These are phyloP conservation scores for Didymodactylos carnosus DNA, from an alignment of 2,888 invertebrate species.

Conservation along the genomic window DNA sequence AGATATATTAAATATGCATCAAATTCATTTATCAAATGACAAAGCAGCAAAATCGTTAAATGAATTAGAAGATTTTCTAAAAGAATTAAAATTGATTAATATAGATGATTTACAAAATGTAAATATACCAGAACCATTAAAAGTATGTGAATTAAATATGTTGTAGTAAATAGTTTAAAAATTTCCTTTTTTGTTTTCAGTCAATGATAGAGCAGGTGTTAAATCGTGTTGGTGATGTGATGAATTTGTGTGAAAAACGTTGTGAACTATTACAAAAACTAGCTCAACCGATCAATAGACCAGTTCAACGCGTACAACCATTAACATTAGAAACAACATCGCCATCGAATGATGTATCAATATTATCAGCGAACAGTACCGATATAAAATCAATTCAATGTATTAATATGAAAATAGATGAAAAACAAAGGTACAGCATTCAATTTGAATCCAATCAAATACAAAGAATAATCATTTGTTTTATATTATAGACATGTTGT, in stretches of 20 bases:
- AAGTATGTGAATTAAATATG: too few species aligned
- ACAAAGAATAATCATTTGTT: not conserved
- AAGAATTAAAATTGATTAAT: not conserved
- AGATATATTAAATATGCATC: conserved; percentile 62
- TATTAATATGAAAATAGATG: not conserved
- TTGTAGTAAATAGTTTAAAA: not conserved
- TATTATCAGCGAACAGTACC: too few species aligned
- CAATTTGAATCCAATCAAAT: not conserved
- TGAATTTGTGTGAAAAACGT: conserved; percentile 71
- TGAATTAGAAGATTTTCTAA: conserved; percentile 40
- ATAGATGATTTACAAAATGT: not conserved
- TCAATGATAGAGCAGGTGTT: conserved; percentile 47
- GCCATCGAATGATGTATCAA: not conserved
- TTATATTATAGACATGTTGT: conserved; percentile 48
- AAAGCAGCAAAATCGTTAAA: conserved; percentile 51
- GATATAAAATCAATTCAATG: not conserved
- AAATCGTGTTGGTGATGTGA: conserved; percentile 78
- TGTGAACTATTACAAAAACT: conserved; percentile 18
- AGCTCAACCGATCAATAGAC: not conserved
- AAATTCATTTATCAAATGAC: conserved; percentile 46
- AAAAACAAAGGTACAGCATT: not conserved
- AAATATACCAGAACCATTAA: not conserved
- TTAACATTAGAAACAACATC: not conserved
- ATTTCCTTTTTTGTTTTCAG: conserved; percentile 16
- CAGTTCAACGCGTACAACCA: conserved; percentile 8